A percentile compares a stretch with the other conserved stretches of the same genome.
phyloP scores from a whole-genome alignment of 2,113 vertebrate species.

The Grammomys dolichurus region DNA sequence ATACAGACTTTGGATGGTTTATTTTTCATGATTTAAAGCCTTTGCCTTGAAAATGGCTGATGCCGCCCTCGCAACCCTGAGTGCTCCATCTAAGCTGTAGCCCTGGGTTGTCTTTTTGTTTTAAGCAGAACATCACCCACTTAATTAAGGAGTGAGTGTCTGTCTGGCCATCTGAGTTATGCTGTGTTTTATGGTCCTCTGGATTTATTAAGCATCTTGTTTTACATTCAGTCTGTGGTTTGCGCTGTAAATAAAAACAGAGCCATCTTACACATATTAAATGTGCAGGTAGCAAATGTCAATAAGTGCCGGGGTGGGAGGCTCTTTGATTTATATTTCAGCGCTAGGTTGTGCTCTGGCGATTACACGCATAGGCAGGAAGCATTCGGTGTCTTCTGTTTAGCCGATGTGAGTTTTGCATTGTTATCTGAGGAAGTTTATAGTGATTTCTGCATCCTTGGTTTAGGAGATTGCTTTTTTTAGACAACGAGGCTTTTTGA shows the following conservation, averaged over 20 bases:
- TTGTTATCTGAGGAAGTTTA: constrained; percentile 72
- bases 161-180: constrained; percentile 90
- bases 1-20: constrained; percentile 89
- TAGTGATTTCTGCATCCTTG: constrained; percentile 76
- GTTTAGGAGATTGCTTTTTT: constrained; percentile 67
- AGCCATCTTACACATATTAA: constrained; percentile 76
- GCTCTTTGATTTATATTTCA: constrained; percentile 73
- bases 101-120: constrained; percentile 88
- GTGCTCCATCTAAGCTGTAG: constrained; percentile 87
- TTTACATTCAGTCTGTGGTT: constrained; percentile 87
- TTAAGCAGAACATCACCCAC: constrained; percentile 92
- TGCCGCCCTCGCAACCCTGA: constrained; percentile 83
- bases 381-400: neutral
- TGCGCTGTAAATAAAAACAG: constrained; percentile 91
- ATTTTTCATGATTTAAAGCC: constrained; percentile 94
- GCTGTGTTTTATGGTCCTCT: constrained; percentile 82
- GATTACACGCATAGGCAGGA: constrained; percentile 46
- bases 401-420: constrained; percentile 52
- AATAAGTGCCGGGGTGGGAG: constrained; percentile 64
- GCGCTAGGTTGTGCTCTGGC: constrained; percentile 35
- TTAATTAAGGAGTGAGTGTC: constrained; percentile 95
- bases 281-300: constrained; percentile 74
- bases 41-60: constrained; percentile 86
- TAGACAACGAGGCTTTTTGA: constrained; percentile 54
- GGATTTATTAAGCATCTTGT: constrained; percentile 87